Conservation (phyloP, 1,140 invertebrate genomes). For the Cecropterus lyciades region DNA sequence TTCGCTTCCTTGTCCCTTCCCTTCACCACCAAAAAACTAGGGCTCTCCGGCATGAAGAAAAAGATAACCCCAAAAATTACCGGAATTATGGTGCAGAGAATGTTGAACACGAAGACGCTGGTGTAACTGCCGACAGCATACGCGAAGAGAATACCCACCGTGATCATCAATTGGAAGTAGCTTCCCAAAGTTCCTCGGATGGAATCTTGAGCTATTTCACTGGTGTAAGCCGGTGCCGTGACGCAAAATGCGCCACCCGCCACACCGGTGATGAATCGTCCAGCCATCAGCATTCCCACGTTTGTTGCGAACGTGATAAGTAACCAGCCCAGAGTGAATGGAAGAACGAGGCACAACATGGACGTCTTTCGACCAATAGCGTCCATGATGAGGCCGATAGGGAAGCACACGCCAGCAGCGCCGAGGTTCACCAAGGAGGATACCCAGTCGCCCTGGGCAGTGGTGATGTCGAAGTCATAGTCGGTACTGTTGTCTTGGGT, state of each 20-base stretch:
- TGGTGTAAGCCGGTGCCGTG: slow-evolving; percentile 91
- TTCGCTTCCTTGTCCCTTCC: slow-evolving; percentile 86
- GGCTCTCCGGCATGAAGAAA: slow-evolving; percentile 93
- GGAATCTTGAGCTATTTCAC: slow-evolving; percentile 91
- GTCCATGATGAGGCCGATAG: slow-evolving; percentile 90
- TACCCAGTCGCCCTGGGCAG: slow-evolving; percentile 88
- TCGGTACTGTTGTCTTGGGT: slow-evolving; percentile 68
- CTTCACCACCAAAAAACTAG: slow-evolving; percentile 85
- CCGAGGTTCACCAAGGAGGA: slow-evolving; percentile 89
- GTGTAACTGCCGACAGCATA: slow-evolving; percentile 88
- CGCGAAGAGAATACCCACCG: slow-evolving; percentile 89
- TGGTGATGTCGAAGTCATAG: slow-evolving; percentile 84
- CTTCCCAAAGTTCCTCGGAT: slow-evolving; percentile 92
- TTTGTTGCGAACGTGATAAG: slow-evolving; percentile 89
- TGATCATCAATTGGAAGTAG: slow-evolving; percentile 91
- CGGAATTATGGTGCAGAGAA: slow-evolving; percentile 87
- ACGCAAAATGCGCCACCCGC: slow-evolving; percentile 91
- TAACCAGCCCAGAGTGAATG: slow-evolving; percentile 91
- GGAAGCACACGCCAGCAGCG: slow-evolving; percentile 88
- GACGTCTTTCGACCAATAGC: slow-evolving; percentile 90
- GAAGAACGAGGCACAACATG: slow-evolving; percentile 88
- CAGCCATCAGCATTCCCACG: slow-evolving; percentile 88
- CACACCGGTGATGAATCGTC: slow-evolving; percentile 90
- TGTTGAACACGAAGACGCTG: slow-evolving; percentile 86
- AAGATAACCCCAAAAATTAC: slow-evolving; percentile 86